Percentiles rank a stretch among this genome's conserved stretches.
phyloP scores from a whole-genome alignment of 1,140 invertebrate genomes.

The Oppia nitens region DNA sequence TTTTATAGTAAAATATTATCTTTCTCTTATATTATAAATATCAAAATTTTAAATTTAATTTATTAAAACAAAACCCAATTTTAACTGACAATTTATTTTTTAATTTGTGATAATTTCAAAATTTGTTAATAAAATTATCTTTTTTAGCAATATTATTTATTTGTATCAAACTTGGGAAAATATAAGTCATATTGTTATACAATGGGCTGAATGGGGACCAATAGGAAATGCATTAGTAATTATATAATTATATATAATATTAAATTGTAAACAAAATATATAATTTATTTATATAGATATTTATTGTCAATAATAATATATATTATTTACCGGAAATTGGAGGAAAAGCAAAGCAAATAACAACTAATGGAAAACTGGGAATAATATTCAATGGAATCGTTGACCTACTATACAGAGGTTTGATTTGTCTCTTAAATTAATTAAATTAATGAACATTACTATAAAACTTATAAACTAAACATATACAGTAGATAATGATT shows the following conservation, averaged over 20 bases:
- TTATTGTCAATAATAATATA: slow-evolving; percentile 74
- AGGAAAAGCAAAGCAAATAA: slow-evolving; percentile 45
- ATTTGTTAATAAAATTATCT: too few relatives aligned
- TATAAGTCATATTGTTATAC: background rate
- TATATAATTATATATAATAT: background rate
- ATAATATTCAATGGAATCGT: slow-evolving; percentile 73
- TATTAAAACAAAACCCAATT: too few relatives aligned
- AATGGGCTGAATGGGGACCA: slow-evolving; percentile 1
- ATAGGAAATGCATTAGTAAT: background rate
- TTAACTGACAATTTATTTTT: too few relatives aligned
- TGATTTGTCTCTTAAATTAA: background rate
- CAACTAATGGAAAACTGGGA: slow-evolving; percentile 50
- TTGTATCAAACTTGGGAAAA: background rate
- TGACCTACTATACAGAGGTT: slow-evolving; percentile 74
- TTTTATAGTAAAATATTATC: too few relatives aligned
- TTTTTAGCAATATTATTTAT: background rate
- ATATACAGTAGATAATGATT: background rate
- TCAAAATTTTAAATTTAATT: too few relatives aligned
- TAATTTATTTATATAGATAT: slow-evolving; percentile 29
- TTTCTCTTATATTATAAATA: too few relatives aligned
- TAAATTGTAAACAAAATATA: background rate
- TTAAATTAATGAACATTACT: too few relatives aligned
- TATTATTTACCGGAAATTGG: slow-evolving; percentile 56
- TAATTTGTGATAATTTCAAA: too few relatives aligned
- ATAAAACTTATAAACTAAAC: too few relatives aligned